Conservation (phyloP, 2,113 vertebrate genomes). For the Microcebus jonahi region DNA sequence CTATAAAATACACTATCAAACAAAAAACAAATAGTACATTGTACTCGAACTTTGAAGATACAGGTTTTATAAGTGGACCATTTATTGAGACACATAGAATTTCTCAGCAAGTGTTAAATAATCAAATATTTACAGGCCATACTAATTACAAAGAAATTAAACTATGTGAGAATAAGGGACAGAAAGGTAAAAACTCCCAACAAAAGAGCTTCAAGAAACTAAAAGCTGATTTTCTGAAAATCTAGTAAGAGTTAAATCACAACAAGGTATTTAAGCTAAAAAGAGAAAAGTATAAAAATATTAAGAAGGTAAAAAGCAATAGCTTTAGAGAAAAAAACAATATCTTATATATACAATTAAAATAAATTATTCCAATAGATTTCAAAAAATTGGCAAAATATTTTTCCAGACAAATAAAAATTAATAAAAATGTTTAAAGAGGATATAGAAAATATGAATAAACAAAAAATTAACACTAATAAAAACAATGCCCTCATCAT, state of each 20-base stretch:
- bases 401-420: not conserved
- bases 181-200: not conserved
- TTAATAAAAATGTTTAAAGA: not conserved
- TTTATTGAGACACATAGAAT: not conserved
- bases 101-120: not conserved
- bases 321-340: not conserved
- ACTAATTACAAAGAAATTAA: not conserved
- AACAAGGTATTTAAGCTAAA: not conserved
- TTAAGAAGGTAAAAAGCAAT: not conserved
- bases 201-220: not conserved
- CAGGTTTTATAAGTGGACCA: not conserved
- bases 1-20: not conserved
- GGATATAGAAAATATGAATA: not conserved
- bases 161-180: not conserved
- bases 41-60: not conserved
- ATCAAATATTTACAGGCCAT: not conserved
- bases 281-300: not conserved
- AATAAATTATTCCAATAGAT: not conserved
- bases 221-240: not conserved
- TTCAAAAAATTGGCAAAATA: not conserved
- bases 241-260: not conserved
- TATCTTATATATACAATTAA: not conserved
- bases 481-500: not conserved
- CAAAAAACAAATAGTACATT: not conserved
- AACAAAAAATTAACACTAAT: not conserved